phyloP scores from a whole-genome alignment of 2,113 vertebrate genomes.

The Antechinus flavipes region DNA sequence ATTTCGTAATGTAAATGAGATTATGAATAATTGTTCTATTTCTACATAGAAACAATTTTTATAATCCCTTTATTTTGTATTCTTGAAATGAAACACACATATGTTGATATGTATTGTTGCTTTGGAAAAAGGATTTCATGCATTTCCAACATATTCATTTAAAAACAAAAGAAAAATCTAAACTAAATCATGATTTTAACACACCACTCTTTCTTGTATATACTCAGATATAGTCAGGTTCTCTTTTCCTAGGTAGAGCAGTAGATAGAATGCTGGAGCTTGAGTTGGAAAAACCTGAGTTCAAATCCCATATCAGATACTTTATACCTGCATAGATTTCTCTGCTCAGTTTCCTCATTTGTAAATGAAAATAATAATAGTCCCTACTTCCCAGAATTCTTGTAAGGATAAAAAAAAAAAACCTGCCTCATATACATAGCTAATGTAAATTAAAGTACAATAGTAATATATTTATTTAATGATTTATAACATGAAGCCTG shows the following conservation, averaged over 20 bases:
- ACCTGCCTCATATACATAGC: background rate
- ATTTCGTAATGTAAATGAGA: background rate
- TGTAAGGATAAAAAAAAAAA: background rate
- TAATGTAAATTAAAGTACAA: background rate
- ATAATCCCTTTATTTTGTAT: background rate
- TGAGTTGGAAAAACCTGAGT: background rate
- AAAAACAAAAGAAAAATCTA: background rate
- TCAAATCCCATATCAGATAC: background rate
- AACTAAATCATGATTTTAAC: background rate
- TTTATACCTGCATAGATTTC: background rate
- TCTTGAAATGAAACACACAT: background rate
- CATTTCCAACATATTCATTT: background rate
- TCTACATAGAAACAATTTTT: background rate
- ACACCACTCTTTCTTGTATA: background rate
- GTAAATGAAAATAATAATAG: background rate
- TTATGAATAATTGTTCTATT: background rate
- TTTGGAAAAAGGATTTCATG: slow-evolving; percentile 17
- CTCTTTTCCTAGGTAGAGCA: background rate
- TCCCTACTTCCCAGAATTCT: background rate
- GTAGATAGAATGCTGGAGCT: background rate
- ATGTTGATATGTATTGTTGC: background rate
- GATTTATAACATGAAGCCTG: background rate
- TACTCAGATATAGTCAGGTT: background rate
- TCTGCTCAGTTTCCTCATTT: background rate
- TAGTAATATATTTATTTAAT: background rate